Conservation (phyloP, 30 jellyfish, hydroid and myxozoan species). For the Phacellophora camtschatica region DNA sequence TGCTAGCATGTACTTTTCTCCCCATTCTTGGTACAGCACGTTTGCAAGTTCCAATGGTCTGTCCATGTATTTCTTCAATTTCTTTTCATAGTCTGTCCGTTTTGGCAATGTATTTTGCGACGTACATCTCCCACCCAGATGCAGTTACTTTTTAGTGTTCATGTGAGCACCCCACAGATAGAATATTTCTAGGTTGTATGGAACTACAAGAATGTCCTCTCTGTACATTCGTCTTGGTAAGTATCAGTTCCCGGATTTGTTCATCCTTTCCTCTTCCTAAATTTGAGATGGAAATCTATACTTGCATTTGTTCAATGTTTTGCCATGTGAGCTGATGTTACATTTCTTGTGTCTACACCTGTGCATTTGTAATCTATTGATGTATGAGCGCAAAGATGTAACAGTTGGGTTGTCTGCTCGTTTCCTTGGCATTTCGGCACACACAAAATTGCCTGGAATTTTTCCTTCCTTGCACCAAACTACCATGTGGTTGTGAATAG, state of each 20-base stretch:
- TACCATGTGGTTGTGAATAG: conserved; percentile 38
- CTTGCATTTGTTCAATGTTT: neutral
- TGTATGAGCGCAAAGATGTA: neutral
- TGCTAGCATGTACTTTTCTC: neutral
- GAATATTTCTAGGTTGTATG: neutral
- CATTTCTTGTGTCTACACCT: neutral
- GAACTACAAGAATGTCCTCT: neutral
- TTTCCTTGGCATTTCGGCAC: conserved; percentile 25
- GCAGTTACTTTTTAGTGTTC: neutral
- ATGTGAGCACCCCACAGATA: neutral
- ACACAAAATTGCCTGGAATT: conserved; percentile 13
- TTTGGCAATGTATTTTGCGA: conserved; percentile 2
- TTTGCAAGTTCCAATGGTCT: neutral
- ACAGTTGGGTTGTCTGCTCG: neutral
- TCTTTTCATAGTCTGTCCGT: neutral
- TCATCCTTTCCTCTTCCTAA: neutral
- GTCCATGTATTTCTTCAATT: neutral
- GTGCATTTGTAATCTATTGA: neutral
- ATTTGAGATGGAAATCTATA: neutral
- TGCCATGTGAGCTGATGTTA: neutral
- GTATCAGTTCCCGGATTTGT: neutral
- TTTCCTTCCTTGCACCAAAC: conserved; percentile 24
- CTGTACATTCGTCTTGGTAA: neutral
- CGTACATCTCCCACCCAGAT: neutral
- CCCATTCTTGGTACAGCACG: neutral